Percentiles rank a stretch among this genome's conserved stretches.
Conservation (phyloP, 1,140 invertebrate genomes). For the Matsumurasca onukii region DNA sequence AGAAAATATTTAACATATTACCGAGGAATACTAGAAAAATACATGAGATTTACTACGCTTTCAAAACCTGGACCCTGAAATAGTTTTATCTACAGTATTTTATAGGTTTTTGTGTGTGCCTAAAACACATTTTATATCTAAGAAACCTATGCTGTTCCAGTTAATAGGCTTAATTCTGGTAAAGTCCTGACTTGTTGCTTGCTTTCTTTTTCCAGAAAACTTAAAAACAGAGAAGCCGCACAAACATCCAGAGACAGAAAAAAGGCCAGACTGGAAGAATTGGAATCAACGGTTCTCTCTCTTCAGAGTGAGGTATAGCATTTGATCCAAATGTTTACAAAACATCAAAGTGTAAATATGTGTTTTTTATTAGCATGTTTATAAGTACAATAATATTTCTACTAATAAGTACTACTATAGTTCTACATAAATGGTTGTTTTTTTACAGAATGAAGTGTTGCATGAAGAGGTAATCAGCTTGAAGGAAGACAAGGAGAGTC, state of each 20-base stretch:
- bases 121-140: too few species aligned
- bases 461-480: slow-evolving; percentile 27
- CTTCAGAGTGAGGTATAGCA: slow-evolving; percentile 57
- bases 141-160: too few species aligned
- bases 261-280: slow-evolving; percentile 86
- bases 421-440: slow-evolving; percentile 7
- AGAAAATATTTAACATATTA: too few species aligned
- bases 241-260: slow-evolving; percentile 97
- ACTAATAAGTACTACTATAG: background rate
- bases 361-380: background rate
- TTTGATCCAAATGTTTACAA: too few species aligned
- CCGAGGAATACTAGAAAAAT: too few species aligned
- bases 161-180: too few species aligned
- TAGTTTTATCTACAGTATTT: too few species aligned
- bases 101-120: too few species aligned
- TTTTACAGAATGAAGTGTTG: slow-evolving; percentile 38
- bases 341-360: background rate
- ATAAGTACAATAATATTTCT: background rate
- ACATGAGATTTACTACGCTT: too few species aligned
- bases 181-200: too few species aligned
- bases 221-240: slow-evolving; percentile 97
- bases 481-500: slow-evolving; percentile 34
- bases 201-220: slow-evolving; percentile 73
- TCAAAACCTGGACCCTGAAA: too few species aligned
- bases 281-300: slow-evolving; percentile 70